A percentile compares a stretch with the other conserved stretches of the same genome.
These are phyloP conservation scores for Aegotheles bennettii DNA, from an alignment of 2,113 vertebrate species.

Conservation along the genomic window DNA sequence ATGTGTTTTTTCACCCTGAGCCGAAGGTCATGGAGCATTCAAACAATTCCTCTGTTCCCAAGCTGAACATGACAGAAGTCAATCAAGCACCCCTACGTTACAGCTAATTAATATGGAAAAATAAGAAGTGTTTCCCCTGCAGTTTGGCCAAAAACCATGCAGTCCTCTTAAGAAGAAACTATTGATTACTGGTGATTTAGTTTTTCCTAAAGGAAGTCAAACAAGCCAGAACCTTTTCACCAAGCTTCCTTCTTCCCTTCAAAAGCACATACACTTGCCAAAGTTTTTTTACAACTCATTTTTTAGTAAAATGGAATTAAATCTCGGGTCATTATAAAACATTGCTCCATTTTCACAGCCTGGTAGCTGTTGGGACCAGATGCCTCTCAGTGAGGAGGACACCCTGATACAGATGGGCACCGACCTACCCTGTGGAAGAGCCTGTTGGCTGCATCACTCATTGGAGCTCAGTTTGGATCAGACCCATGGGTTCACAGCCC, in stretches of 20 bases:
- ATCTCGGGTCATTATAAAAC: neutral
- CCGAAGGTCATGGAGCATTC: slow-evolving; percentile 7
- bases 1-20: slow-evolving; percentile 33
- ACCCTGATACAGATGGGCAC: fast-evolving
- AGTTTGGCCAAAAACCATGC: neutral
- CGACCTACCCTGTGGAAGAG: neutral
- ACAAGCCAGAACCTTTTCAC: neutral
- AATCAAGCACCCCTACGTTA: neutral
- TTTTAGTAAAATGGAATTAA: neutral
- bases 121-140: neutral
- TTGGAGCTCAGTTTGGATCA: neutral
- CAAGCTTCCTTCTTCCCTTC: neutral
- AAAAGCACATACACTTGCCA: neutral
- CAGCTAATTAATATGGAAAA: neutral
- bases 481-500: neutral
- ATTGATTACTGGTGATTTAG: neutral
- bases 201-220: neutral
- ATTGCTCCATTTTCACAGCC: neutral
- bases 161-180: neutral
- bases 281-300: neutral
- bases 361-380: neutral
- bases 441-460: neutral
- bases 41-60: slow-evolving; percentile 12
- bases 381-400: neutral
- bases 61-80: neutral